A percentile compares a stretch with the other conserved stretches of the same genome.
These are phyloP conservation scores for Drosophila histrio DNA, from an alignment of 2,888 invertebrate species.

Conservation along the genomic window DNA sequence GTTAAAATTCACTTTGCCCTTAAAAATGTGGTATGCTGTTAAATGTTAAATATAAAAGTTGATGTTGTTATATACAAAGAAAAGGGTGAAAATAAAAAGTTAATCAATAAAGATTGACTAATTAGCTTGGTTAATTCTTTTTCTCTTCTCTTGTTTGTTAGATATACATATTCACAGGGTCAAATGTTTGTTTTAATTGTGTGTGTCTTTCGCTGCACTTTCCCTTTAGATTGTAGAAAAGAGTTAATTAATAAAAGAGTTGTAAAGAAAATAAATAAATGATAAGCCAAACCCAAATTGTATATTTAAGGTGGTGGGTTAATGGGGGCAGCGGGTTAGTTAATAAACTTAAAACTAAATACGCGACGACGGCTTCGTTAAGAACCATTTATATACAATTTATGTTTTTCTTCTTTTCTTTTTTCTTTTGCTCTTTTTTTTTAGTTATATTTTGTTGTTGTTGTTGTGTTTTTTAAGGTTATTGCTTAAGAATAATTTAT, in stretches of 20 bases:
- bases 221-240: neutral
- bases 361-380: conserved; percentile 27
- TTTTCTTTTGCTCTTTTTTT: conserved; percentile 4
- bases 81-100: neutral
- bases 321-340: conserved; percentile 13
- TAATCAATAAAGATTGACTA: neutral
- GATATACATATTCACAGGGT: conserved; percentile 55
- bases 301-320: conserved; percentile 4
- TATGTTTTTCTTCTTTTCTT: neutral
- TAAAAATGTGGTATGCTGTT: conserved; percentile 3
- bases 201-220: neutral
- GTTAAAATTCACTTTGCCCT: conserved; percentile 21
- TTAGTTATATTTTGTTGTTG: conserved; percentile 23
- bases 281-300: conserved; percentile 1
- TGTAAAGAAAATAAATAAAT: conserved; percentile 4
- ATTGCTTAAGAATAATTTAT: conserved; percentile 49
- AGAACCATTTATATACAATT: conserved; percentile 32
- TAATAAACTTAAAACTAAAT: conserved; percentile 34
- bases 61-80: conserved; percentile 1
- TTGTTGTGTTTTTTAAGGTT: conserved; percentile 24
- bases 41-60: neutral
- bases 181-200: conserved; percentile 8
- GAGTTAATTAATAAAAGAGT: conserved; percentile 5
- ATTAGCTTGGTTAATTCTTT: neutral
- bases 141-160: neutral